A percentile compares a stretch with the other conserved stretches of the same genome.
Conservation (phyloP, 1,140 invertebrate genomes). For the Trichogramma pretiosum region DNA sequence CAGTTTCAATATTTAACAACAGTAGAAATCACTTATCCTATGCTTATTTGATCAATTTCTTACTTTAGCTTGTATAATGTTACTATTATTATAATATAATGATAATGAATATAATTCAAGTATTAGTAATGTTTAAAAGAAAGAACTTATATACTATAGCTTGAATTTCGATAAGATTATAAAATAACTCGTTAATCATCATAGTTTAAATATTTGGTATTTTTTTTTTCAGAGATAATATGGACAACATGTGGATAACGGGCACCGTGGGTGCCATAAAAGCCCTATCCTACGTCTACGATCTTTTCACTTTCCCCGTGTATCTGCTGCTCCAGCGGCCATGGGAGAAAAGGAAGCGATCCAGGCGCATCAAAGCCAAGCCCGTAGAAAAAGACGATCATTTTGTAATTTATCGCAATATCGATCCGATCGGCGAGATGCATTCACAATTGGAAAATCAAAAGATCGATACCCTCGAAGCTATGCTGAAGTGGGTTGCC, state of each 20-base stretch:
- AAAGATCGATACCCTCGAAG: constrained; percentile 79
- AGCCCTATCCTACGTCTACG: constrained; percentile 72
- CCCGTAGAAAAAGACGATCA: constrained; percentile 48
- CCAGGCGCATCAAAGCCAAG: constrained; percentile 63
- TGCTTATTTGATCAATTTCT: no score
- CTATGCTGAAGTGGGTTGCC: constrained; percentile 71
- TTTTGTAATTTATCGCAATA: constrained; percentile 63
- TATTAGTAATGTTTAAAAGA: no score
- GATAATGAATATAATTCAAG: no score
- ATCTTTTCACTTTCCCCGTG: constrained; percentile 81
- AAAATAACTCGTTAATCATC: no score
- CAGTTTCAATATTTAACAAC: no score
- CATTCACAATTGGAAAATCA: constrained; percentile 64
- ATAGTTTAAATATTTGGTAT: no score
- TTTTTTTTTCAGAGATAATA: constrained; percentile 52
- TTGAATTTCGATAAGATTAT: no score
- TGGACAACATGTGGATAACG: constrained; percentile 70
- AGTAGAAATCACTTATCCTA: no score
- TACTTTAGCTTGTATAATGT: no score
- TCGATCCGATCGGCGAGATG: constrained; percentile 55
- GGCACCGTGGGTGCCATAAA: constrained; percentile 65
- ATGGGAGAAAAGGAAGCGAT: constrained; percentile 69
- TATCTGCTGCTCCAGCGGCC: constrained; percentile 81
- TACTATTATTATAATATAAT: no score
- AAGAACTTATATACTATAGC: no score